Base-by-base conservation (phyloP, 2,888 invertebrate genomes). In the Hanleya hanleyi region DNA sequence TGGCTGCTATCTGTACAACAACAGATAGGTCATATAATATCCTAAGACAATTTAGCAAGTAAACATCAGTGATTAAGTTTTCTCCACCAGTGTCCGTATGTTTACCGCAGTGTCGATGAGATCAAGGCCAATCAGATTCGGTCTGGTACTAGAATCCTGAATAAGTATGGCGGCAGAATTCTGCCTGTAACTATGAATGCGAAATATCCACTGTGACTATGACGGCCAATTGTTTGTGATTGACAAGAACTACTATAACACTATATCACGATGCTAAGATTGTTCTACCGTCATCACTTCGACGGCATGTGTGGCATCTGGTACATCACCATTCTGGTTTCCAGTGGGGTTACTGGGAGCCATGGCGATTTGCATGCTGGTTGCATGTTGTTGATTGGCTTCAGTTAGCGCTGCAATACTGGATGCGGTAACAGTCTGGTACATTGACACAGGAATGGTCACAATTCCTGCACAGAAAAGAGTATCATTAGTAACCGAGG, bases 381-480 rank as follows among this genome's bases (percentile, higher is more conserved):
- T 33, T 32, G 22, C 62, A 7, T 22, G 26, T 62, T 32, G 38
- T 41, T 71, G 74, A 33, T 68, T 49, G 6, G 22, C 22, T 12
- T 73, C 66, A 1, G 41, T 35, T 36, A 84, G 73, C 51, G 83
- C 80, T 29, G 81, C 77, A 49, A 86, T 77, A 64, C 80, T 82
- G n/a, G 97, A 96, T 89, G 97, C 95, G 47, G 47, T n/a, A 93
- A 97, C 97, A 75, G 96, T 96, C 92, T 98, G 97, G 92, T 98
- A 98, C 95, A 98, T 96, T 77, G 96, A 96, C 77, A 98, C 96
- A 71, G 98, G 98, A 85, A 98, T 96, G 70, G 97, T 97, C 90
- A 98, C 97, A 92, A 98, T 97, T 76, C 97, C 97, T 86, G 96
- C 95, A n/a, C n/a, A n/a, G n/a, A n/a, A n/a, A n/a, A n/a, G n/a